Evolutionary conservation across 2,888 invertebrate species (phyloP), one percentile per base, ranked within the genome.

Genomic region (Lithophane semibrunnea): DNA sequence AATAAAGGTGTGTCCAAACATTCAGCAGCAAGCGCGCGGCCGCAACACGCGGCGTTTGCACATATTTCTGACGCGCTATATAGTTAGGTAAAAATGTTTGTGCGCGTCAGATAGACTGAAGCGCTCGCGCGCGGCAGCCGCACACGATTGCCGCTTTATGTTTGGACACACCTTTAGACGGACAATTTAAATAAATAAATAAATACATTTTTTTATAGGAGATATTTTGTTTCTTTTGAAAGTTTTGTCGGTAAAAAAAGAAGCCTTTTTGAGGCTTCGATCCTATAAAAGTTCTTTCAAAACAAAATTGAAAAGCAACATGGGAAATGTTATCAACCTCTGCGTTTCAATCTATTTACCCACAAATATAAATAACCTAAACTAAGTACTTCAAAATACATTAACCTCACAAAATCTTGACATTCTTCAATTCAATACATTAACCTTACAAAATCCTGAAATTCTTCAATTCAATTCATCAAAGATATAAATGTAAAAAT

Each of bases 361-460:
- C 4, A 44, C 12, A 49, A 52, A 16, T n/a, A 7, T 67, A 49
- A 49, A 66, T 58, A 76, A 49, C 29, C 10, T 9, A 18, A 67
- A 56, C 21, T 5, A 47, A 49, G 66, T 61, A 64, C 37, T 67
- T 52, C 13, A 82, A 49, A 77, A 61, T 47, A 69, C 29, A 70
- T 70, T 65, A 47, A 71, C 75, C 56, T 12, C 9, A n/a, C 13
- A 56, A 18, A 71, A 49, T 0, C 37, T 3, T 37, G 37, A 37
- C 37, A 37, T 63, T 60, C 29, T 68, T 47, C 13, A 83, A 54
- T 49, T 47, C 42, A n/a, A 66, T 47, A 69, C 29, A 70, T 70
- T 65, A 47, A 71, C 75, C 56, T 12, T 7, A n/a, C 13, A 56
- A 18, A 71, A 49, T 0, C 37, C 4, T 37, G 37, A 37, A 3